Conservation (phyloP, 2,888 invertebrate species). For the Luffia ferchaultella region DNA sequence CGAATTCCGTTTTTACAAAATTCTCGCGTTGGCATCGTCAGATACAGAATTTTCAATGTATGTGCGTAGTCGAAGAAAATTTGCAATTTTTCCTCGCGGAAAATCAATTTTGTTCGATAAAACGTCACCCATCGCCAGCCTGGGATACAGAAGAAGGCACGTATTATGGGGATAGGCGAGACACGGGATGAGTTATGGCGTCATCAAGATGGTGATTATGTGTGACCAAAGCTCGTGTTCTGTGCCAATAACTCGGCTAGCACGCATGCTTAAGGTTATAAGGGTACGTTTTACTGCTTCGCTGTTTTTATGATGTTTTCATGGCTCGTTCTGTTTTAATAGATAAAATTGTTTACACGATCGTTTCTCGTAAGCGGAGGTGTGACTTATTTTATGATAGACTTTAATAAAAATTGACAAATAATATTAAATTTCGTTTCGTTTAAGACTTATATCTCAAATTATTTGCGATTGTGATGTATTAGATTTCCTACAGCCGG, state of each 20-base stretch:
- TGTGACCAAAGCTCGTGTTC: background rate
- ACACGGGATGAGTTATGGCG: conserved; percentile 23
- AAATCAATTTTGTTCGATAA: conserved; percentile 51
- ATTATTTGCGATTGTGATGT: too few species aligned
- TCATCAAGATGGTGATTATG: conserved; percentile 18
- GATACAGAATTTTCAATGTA: background rate
- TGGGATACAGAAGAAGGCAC: conserved; percentile 37
- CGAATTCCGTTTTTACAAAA: conserved; percentile 16
- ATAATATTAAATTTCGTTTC: too few species aligned
- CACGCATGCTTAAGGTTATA: background rate
- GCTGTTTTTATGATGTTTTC: background rate
- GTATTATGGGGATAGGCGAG: conserved; percentile 28
- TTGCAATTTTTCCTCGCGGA: conserved; percentile 45
- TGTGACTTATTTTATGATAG: background rate
- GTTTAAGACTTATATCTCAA: too few species aligned
- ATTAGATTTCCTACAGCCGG: too few species aligned
- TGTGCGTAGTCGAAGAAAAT: conserved; percentile 30
- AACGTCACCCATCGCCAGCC: conserved; percentile 30
- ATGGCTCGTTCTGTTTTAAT: background rate
- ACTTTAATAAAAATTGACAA: too few species aligned
- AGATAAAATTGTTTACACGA: background rate
- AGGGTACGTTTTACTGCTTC: background rate
- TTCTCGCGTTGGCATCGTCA: conserved; percentile 27
- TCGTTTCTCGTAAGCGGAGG: background rate
- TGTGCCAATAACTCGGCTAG: background rate